Percentiles rank a stretch among this genome's conserved stretches.
phyloP scores from a whole-genome alignment of 2,888 invertebrate genomes.

The Phaedon cochleariae region DNA sequence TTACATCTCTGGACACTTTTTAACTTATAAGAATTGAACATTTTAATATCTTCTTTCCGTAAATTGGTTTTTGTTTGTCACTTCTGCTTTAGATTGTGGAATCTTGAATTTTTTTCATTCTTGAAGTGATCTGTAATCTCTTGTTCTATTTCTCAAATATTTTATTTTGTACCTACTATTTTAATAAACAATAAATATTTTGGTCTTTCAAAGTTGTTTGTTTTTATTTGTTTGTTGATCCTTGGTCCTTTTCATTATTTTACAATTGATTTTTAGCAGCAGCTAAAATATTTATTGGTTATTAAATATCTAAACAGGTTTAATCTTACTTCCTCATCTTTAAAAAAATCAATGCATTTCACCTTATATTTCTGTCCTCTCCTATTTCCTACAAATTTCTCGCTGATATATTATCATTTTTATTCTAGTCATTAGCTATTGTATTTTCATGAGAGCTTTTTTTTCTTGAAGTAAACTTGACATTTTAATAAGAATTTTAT shows the following conservation, averaged over 20 bases:
- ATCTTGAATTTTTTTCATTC: slow-evolving; percentile 20
- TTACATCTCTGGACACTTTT: too few relatives aligned
- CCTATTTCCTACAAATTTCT: too few relatives aligned
- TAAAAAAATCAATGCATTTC: too few relatives aligned
- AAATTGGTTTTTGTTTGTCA: background rate
- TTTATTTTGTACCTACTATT: slow-evolving; percentile 43
- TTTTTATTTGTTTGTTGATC: slow-evolving; percentile 44
- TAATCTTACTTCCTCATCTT: background rate
- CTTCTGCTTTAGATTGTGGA: background rate
- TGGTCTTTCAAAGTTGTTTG: slow-evolving; percentile 52
- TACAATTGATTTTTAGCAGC: slow-evolving; percentile 22
- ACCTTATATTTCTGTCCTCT: too few relatives aligned
- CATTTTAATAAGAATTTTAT: too few relatives aligned
- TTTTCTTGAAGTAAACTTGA: too few relatives aligned
- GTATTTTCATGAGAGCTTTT: too few relatives aligned
- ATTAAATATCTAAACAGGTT: slow-evolving; percentile 43
- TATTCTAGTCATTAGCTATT: too few relatives aligned
- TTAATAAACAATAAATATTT: slow-evolving; percentile 64
- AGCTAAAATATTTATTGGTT: slow-evolving; percentile 57
- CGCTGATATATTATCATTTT: too few relatives aligned
- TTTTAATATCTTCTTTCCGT: background rate
- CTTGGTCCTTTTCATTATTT: slow-evolving; percentile 35
- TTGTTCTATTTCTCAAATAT: slow-evolving; percentile 28
- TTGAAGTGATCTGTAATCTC: slow-evolving; percentile 28
- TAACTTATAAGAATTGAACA: background rate